These are phyloP conservation scores for Heterotis niloticus DNA, from an alignment of 2,113 vertebrate genomes.

Conservation along the genomic window DNA sequence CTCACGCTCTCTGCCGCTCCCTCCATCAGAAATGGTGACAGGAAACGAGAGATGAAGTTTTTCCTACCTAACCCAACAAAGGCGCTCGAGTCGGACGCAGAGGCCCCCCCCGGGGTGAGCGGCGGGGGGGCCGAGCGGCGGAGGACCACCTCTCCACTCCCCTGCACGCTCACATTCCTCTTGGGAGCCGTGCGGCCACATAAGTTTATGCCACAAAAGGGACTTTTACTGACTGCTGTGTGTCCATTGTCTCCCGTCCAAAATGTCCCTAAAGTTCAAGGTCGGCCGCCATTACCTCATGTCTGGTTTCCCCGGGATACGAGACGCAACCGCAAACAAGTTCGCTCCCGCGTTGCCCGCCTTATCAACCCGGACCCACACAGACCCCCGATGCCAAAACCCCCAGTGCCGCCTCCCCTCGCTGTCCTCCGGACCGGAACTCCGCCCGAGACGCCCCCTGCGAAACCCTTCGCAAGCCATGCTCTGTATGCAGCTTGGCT, in stretches of 20 bases:
- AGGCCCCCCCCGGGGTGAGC: constrained; percentile 36
- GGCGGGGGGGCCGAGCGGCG: constrained; percentile 39
- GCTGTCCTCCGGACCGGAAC: constrained; percentile 35
- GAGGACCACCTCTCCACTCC: constrained; percentile 53
- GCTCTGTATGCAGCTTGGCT: constrained; percentile 74
- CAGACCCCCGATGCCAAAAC: constrained; percentile 51
- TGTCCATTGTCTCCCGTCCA: constrained; percentile 77
- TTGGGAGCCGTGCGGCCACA: constrained; percentile 68
- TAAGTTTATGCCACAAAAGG: constrained; percentile 73
- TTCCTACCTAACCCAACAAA: constrained; percentile 96
- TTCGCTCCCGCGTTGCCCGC: constrained; percentile 75
- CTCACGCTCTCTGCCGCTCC: constrained; percentile 34
- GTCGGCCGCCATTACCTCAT: constrained; percentile 88
- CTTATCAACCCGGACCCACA: constrained; percentile 77
- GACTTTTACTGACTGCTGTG: constrained; percentile 79
- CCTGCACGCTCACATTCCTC: constrained; percentile 53
- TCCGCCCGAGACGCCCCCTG: constrained; percentile 40
- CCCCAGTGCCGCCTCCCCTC: not conserved
- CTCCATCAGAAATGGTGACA: constrained; percentile 87
- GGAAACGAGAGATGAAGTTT: constrained; percentile 96
- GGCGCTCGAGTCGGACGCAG: constrained; percentile 60
- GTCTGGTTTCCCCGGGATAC: constrained; percentile 90
- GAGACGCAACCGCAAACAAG: constrained; percentile 84
- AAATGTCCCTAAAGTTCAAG: constrained; percentile 81
- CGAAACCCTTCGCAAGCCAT: constrained; percentile 67